Conservation (phyloP, 2,888 invertebrate species). For the Sinohyriopsis cumingii region DNA sequence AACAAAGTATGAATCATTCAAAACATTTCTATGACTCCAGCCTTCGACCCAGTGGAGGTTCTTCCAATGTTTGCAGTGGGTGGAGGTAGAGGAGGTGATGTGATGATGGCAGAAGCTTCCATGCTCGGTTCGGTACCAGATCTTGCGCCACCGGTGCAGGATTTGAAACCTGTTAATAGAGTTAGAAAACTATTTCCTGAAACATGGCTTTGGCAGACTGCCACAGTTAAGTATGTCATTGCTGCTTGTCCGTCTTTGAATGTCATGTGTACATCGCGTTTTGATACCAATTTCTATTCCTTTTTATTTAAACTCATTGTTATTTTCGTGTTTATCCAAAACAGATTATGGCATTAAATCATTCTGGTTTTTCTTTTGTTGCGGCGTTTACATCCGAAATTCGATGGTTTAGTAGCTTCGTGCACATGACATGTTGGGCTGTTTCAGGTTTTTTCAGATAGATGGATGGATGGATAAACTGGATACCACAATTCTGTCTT, state of each 20-base stretch:
- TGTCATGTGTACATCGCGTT: conserved; percentile 2
- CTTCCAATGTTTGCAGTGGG: conserved; percentile 16
- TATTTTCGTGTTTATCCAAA: too few species aligned
- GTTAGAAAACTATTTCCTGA: conserved; percentile 81
- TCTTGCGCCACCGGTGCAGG: background rate
- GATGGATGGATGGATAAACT: too few species aligned
- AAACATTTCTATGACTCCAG: conserved; percentile 3
- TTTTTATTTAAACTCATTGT: conserved; percentile 84
- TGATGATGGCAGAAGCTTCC: background rate
- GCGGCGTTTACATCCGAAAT: too few species aligned
- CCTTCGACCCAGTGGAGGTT: conserved; percentile 3
- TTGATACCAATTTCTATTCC: conserved; percentile 78
- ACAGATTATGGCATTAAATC: too few species aligned
- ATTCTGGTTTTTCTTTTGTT: too few species aligned
- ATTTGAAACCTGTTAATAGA: conserved; percentile 48
- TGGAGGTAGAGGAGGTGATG: conserved; percentile 1
- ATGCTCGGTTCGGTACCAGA: background rate
- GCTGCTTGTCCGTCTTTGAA: too few species aligned
- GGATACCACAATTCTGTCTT: too few species aligned
- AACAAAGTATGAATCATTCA: too few species aligned
- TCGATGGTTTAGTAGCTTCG: too few species aligned
- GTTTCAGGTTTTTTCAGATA: conserved; percentile 34
- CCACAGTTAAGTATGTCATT: conserved; percentile 76
- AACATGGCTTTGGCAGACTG: conserved; percentile 81
- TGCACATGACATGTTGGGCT: too few species aligned